Evolutionary conservation across 1,140 invertebrate species (phyloP).

Genomic region (Brachionus rotundiformis): DNA sequence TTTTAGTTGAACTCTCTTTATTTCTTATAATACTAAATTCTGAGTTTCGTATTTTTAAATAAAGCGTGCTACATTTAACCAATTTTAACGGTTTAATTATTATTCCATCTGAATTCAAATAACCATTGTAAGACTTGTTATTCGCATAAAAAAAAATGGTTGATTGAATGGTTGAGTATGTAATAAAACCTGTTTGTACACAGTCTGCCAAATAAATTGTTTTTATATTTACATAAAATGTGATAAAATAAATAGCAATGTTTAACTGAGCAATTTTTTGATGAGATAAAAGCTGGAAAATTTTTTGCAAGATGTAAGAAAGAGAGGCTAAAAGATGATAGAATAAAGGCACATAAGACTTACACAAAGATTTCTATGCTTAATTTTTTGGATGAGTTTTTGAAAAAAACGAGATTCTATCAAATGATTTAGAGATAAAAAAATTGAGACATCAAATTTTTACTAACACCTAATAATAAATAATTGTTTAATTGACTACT

Average conservation of each 20-base stretch:
- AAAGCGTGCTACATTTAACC: too few relatives aligned
- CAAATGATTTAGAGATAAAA: neutral
- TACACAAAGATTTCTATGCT: neutral
- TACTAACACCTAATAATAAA: neutral
- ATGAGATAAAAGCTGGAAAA: neutral
- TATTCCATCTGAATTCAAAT: too few relatives aligned
- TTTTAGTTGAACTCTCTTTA: neutral
- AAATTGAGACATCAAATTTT: neutral
- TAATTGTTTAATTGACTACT: neutral
- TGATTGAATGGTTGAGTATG: too few relatives aligned
- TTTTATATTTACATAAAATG: neutral
- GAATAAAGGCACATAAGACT: neutral
- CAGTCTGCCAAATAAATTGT: neutral
- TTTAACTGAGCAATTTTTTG: conserved; percentile 4
- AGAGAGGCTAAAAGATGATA: neutral
- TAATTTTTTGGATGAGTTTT: neutral
- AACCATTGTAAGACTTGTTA: too few relatives aligned
- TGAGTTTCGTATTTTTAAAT: neutral
- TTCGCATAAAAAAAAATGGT: too few relatives aligned
- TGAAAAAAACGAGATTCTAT: neutral
- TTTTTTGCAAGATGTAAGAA: conserved; percentile 6
- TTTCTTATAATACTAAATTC: neutral
- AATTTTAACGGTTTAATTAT: too few relatives aligned
- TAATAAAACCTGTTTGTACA: too few relatives aligned
- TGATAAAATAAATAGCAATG: too few relatives aligned